Conservation (phyloP, 1,140 invertebrate species). For the Drosophila nasuta region DNA sequence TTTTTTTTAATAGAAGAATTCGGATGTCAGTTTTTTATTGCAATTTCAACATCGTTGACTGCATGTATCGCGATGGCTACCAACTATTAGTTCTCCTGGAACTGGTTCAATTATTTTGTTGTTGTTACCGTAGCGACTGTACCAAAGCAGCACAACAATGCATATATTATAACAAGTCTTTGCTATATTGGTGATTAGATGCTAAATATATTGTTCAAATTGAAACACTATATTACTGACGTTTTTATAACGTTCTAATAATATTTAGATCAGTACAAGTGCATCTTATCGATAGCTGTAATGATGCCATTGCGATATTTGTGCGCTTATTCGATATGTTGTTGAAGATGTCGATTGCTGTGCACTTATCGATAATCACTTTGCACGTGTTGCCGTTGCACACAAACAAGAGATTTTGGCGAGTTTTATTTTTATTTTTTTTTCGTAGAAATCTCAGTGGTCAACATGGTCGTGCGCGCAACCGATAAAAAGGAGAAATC, state of each 20-base stretch:
- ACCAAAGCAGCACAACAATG: background rate
- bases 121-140: conserved; percentile 8
- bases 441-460: background rate
- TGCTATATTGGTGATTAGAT: too few species aligned
- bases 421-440: background rate
- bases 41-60: too few species aligned
- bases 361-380: conserved; percentile 7
- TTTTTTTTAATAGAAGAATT: too few species aligned
- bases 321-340: too few species aligned
- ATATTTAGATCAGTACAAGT: too few species aligned
- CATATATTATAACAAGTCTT: background rate
- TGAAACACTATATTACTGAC: too few species aligned
- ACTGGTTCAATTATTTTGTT: conserved; percentile 1
- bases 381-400: conserved; percentile 43
- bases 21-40: too few species aligned
- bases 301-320: too few species aligned
- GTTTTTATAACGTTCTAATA: too few species aligned
- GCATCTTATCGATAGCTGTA: too few species aligned
- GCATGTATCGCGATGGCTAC: too few species aligned
- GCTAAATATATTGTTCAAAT: too few species aligned
- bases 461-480: background rate
- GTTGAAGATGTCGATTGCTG: background rate
- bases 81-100: background rate
- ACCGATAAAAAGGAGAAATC: conserved; percentile 9
- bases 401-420: conserved; percentile 12